Conservation (phyloP, 1,140 invertebrate species). For the Bombus pascuorum region DNA sequence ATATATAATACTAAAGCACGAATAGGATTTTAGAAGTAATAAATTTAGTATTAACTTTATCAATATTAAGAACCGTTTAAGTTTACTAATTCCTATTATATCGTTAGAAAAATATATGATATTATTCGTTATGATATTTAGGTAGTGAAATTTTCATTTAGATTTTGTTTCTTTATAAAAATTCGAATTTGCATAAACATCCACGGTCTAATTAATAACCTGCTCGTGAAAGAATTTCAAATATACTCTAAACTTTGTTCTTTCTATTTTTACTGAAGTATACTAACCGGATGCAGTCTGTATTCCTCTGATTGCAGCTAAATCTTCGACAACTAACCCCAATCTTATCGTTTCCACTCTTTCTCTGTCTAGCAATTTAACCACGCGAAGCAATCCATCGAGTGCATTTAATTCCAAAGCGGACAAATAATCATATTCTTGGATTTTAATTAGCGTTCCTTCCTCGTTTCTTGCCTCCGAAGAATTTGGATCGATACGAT, state of each 20-base stretch:
- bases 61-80: no score
- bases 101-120: no score
- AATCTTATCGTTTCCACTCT: constrained; percentile 91
- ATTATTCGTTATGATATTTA: no score
- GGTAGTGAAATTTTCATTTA: no score
- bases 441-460: constrained; percentile 86
- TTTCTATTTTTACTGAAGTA: background rate
- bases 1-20: no score
- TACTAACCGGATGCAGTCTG: constrained; percentile 88
- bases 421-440: constrained; percentile 88
- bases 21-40: no score
- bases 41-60: no score
- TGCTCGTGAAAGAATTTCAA: no score
- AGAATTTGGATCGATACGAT: constrained; percentile 86
- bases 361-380: constrained; percentile 91
- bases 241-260: no score
- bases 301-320: constrained; percentile 88
- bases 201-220: no score
- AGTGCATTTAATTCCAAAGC: constrained; percentile 89
- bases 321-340: constrained; percentile 91
- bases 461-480: constrained; percentile 92
- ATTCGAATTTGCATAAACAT: background rate
- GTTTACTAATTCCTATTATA: no score
- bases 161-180: no score
- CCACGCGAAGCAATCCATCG: constrained; percentile 87